These are phyloP conservation scores for Limnephilus marmoratus DNA, from an alignment of 2,888 invertebrate species.

Conservation along the genomic window DNA sequence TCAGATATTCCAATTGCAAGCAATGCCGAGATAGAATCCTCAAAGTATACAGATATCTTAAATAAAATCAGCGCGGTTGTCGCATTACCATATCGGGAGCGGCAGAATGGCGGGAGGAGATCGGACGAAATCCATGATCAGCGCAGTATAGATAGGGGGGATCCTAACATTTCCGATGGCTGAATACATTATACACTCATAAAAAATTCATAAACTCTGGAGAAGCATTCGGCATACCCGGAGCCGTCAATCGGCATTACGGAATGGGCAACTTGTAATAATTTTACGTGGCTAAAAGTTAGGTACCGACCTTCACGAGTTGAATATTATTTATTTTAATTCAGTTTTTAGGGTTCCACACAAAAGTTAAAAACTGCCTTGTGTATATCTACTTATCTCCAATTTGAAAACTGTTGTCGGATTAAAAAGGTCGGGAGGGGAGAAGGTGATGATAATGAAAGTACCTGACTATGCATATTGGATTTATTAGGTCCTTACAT, in stretches of 20 bases:
- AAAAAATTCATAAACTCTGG: slow-evolving; percentile 26
- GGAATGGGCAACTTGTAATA: background rate
- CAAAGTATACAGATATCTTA: slow-evolving; percentile 18
- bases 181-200: slow-evolving; percentile 38
- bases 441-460: too few species aligned
- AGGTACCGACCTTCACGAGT: background rate
- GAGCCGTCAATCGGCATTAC: background rate
- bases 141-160: background rate
- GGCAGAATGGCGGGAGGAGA: slow-evolving; percentile 8
- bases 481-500: too few species aligned
- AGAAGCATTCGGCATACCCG: background rate
- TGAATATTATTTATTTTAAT: too few species aligned
- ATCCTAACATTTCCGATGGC: slow-evolving; percentile 10
- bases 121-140: slow-evolving; percentile 25
- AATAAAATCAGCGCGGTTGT: slow-evolving; percentile 33
- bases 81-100: slow-evolving; percentile 22
- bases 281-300: background rate
- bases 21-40: background rate
- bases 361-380: too few species aligned
- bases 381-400: too few species aligned
- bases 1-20: background rate
- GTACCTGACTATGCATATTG: too few species aligned
- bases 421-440: too few species aligned
- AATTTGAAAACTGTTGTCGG: too few species aligned
- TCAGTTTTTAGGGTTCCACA: too few species aligned